These are phyloP conservation scores for Chymomyza costata DNA, from an alignment of 1,140 invertebrate genomes.

Conservation along the genomic window DNA sequence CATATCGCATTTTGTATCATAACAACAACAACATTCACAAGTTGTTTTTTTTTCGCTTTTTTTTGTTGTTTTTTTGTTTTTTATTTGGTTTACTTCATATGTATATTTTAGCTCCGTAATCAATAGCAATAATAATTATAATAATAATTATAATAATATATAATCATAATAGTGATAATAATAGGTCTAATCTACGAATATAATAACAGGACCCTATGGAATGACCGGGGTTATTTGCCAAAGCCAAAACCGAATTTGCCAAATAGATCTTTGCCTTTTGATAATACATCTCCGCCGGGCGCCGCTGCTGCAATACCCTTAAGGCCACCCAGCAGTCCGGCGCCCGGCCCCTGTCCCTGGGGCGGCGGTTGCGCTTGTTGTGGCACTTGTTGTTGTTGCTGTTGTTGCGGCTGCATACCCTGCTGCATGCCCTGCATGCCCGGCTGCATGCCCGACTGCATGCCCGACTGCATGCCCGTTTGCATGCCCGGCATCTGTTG, in stretches of 20 bases:
- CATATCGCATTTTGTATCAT: constrained; percentile 30
- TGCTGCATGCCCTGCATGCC: constrained; percentile 45
- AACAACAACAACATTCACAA: constrained; percentile 30
- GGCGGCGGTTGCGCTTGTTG: constrained; percentile 74
- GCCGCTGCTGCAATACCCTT: constrained; percentile 83
- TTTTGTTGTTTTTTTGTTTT: constrained; percentile 8
- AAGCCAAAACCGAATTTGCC: constrained; percentile 90
- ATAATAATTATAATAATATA: constrained; percentile 66
- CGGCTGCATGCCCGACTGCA: constrained; percentile 47
- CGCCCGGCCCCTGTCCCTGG: constrained; percentile 62
- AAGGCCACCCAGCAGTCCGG: constrained; percentile 66
- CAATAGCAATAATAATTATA: constrained; percentile 62
- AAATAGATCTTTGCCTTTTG: constrained; percentile 94
- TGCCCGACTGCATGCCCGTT: constrained; percentile 64
- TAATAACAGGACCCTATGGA: constrained; percentile 74
- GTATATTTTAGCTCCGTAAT: constrained; percentile 57
- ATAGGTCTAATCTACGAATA: constrained; percentile 66
- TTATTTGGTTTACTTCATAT: constrained; percentile 12
- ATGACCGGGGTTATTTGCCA: constrained; percentile 82
- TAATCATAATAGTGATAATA: constrained; percentile 49
- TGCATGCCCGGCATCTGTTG: constrained; percentile 66
- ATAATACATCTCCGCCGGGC: constrained; percentile 87
- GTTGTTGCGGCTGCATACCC: constrained; percentile 24
- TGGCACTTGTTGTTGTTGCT: constrained; percentile 74
- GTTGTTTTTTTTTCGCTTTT: constrained; percentile 5